Percentiles rank a stretch among this genome's conserved stretches.
phyloP scores from a whole-genome alignment of 2,797 vertebrate species.

The Scyliorhinus canicula region DNA sequence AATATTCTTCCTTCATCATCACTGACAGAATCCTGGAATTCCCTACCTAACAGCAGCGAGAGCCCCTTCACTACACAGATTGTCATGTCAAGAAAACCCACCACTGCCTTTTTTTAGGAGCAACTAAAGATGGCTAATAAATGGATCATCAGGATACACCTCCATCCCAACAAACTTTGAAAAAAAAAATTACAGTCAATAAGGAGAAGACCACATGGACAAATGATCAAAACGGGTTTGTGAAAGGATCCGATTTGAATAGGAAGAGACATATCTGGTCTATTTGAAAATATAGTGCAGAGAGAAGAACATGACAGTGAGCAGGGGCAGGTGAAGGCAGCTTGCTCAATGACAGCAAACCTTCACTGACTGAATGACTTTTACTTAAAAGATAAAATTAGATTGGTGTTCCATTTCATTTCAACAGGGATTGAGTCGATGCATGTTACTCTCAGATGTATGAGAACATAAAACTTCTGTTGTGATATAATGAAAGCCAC shows the following conservation, averaged over 20 bases:
- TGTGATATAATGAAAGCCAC: background rate
- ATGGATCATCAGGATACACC: too few relatives aligned
- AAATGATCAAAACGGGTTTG: background rate
- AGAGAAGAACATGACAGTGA: constrained; percentile 16
- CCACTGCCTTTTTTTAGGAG: background rate
- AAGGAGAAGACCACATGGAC: background rate
- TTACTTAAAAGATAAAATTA: background rate
- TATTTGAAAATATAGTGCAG: background rate
- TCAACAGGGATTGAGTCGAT: background rate
- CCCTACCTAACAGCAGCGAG: background rate
- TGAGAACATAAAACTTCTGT: background rate
- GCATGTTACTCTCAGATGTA: background rate
- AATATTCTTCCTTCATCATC: background rate
- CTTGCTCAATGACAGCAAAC: too few relatives aligned
- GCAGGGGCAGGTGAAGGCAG: constrained; percentile 41
- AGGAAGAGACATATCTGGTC: background rate
- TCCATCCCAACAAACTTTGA: too few relatives aligned
- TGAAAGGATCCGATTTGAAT: background rate
- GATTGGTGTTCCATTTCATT: background rate
- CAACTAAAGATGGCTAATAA: background rate
- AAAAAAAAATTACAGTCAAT: too few relatives aligned
- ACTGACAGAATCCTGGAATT: background rate
- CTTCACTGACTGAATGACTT: background rate
- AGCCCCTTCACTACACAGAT: background rate
- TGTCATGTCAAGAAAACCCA: background rate